phyloP scores from a whole-genome alignment of 2,888 invertebrate species.

The Flabesymbios commensalis region DNA sequence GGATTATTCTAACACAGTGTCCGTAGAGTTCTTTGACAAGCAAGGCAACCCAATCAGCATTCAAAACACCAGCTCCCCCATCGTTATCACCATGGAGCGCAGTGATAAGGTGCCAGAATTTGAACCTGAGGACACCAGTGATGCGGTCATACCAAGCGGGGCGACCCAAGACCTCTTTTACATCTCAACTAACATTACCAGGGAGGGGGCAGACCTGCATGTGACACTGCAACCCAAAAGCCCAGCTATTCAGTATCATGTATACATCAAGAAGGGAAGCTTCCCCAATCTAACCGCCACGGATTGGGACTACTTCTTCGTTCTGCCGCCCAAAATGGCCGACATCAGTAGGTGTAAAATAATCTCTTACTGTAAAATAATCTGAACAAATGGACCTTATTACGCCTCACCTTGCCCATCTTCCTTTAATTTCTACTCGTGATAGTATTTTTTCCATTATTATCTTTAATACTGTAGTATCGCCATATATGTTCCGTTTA shows the following conservation, averaged over 20 bases:
- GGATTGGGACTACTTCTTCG: background rate
- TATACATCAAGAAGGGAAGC: conserved; percentile 29
- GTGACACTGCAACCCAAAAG: conserved; percentile 27
- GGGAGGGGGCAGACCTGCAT: conserved; percentile 8
- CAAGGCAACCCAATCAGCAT: conserved; percentile 23
- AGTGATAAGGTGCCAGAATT: conserved; percentile 12
- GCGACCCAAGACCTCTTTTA: conserved; percentile 22
- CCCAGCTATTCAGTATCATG: conserved; percentile 32
- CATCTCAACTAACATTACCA: conserved; percentile 14
- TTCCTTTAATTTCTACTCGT: too few species aligned
- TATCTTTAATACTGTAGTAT: too few species aligned
- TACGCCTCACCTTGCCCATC: too few species aligned
- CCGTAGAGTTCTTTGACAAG: conserved; percentile 25
- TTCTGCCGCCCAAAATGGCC: background rate
- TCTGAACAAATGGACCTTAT: too few species aligned
- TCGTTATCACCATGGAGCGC: conserved; percentile 41
- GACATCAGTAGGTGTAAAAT: background rate
- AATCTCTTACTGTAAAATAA: too few species aligned
- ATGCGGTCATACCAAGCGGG: background rate
- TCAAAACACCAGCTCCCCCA: conserved; percentile 22
- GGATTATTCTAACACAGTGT: conserved; percentile 17
- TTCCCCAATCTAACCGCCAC: conserved; percentile 31
- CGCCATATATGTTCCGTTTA: too few species aligned
- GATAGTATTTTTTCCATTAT: too few species aligned
- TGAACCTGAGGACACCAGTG: background rate